Evolutionary conservation across 2,113 vertebrate species (phyloP), one percentile per base, ranked within the genome.

Genomic region (Alouatta palliata): DNA sequence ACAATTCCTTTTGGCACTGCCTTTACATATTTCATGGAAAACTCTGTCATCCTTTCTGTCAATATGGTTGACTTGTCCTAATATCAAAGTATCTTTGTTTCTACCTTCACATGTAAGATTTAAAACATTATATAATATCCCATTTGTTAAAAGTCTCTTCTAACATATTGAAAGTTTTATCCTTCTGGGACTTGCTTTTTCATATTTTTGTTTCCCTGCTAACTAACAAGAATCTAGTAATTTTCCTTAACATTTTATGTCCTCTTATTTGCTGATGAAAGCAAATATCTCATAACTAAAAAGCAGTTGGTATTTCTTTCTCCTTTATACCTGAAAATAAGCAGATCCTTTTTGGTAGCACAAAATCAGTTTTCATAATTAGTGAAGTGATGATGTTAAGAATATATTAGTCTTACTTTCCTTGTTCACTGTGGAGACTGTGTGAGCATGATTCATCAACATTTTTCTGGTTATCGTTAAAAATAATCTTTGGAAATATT

Each of bases 401-500:
- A 71, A 87, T 21, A 2, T 94, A 25, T 95, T 73, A 32, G 61
- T 90, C 37, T 83, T 66, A 47, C 21, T 91, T 3, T 6, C 14
- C 3, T 4, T 87, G 16, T 43, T 64, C 43, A 17, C 64, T 45
- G 4, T 58, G 43, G 21, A 91, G 68, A 71, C 0, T 47, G 5
- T 40, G 19, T 73, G 11, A 89, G 92, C 75, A 91, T 58, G 45
- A 91, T 73, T 49, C 19, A 91, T 49, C 14, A 83, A 27, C 6
- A 14, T 23, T 56, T 92, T 91, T 68, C 25, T 88, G n/a, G 0
- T 71, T 91, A 96, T 88, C 91, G 13, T 58, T 95, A 94, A 81
- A 88, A 87, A 84, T 75, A 45, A 81, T 64, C 45, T 79, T 85
- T 80, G 45, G 37, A 90, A 80, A 25, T 68, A 90, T 56, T 54